Evolutionary conservation across 2,797 vertebrate species (phyloP), one percentile per base, ranked within the genome.

Genomic region (Tarsius wallacei): DNA sequence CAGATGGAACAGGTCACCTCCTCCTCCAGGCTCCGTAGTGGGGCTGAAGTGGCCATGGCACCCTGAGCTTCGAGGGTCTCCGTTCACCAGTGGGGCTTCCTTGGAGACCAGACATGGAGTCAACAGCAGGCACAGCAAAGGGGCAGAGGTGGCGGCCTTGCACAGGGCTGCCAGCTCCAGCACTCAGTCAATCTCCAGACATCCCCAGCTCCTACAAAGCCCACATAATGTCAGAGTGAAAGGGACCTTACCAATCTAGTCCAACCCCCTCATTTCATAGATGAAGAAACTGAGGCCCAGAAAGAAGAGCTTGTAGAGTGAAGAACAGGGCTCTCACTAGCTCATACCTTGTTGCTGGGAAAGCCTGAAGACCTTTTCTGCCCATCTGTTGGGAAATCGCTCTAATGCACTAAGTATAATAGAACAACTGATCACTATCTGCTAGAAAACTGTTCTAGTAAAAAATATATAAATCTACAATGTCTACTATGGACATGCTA

Each of bases 1-100:
- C 98, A 98, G 96, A 98, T 98, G 73, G 98, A 97, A 36, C 98
- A 98, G 5, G 98, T 98, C 36, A 98, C 98, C 64, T 98, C 98
- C 0, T 98, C 98, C 91, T 98, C 97, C 57, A 98, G 97, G 49
- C 93, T 98, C 87, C 98, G 97, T 83, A 98, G 84, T 0, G 98
- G 90, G 42, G 97, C 97, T 1, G 94, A 96, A 0, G 92, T 55
- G 2, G 98, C 98, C 98, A 98, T 98, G n/a, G n/a, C 26, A 16
- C 77, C 83, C 87, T 68, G 9, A 28, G 66, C 24, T 86, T 84
- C 51, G 64, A 63, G 42, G 36, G 26, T 33, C 90, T 78, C 91
- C 6, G 33, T 28, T 90, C 93, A 36, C 36, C 10, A 2, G 61
- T 4, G 0, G 49, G 74, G 42, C 53, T 53, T 92, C 87, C 93